phyloP scores from a whole-genome alignment of 2,113 vertebrate genomes.

The Petroica traversi region DNA sequence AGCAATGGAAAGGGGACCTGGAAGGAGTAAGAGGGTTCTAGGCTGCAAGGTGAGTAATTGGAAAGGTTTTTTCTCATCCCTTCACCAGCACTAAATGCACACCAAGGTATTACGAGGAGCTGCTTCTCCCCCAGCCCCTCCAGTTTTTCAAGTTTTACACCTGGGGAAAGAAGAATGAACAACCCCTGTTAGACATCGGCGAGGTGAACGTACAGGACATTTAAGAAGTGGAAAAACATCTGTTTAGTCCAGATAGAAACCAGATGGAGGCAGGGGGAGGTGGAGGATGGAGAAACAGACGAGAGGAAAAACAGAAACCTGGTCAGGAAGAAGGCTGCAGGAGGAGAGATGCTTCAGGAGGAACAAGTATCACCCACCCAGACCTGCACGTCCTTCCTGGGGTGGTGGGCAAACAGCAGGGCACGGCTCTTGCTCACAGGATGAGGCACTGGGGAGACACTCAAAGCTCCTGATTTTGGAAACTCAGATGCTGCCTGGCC shows the following conservation, averaged over 20 bases:
- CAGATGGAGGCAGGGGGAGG: conserved; percentile 65
- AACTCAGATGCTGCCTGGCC: neutral
- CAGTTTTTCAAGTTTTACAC: conserved; percentile 54
- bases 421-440: rapidly evolving
- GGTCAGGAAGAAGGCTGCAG: conserved; percentile 63
- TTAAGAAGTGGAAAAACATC: conserved; percentile 78
- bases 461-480: neutral
- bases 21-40: conserved; percentile 7
- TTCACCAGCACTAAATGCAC: neutral
- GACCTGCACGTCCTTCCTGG: neutral
- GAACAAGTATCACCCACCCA: neutral
- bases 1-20: neutral
- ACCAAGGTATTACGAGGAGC: neutral
- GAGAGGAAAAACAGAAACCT: conserved; percentile 50
- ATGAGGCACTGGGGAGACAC: neutral
- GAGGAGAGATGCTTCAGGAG: conserved; percentile 29
- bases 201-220: conserved; percentile 64
- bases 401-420: neutral
- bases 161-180: conserved; percentile 64
- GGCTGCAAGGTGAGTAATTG: conserved; percentile 12
- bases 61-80: neutral
- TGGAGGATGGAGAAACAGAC: neutral
- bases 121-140: neutral
- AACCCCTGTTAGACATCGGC: conserved; percentile 31
- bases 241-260: conserved; percentile 75